Base-by-base conservation (phyloP, 2,888 invertebrate genomes). In the Pandemis corylana region DNA sequence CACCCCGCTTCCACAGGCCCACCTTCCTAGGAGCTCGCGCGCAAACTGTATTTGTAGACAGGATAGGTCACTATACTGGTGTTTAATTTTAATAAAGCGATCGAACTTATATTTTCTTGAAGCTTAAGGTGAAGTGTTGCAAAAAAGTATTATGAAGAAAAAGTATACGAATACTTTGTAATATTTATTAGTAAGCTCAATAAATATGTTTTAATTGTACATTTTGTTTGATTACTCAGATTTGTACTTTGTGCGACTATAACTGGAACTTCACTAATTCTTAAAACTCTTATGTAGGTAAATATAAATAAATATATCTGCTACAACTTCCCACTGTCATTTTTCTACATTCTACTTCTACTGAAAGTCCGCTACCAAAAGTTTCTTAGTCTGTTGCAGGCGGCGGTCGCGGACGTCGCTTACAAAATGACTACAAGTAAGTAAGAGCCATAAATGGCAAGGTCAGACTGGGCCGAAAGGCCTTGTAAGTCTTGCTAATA, bases 141-240 rank as follows among this genome's bases (percentile, higher is more conserved):
- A 42, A 6, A 46, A 46, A 56, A 44, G 65, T 61, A 66, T 69
- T 53, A 62, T 63, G 56, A 59, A 53, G 1, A 68, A 41, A 66
- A 56, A 46, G 56, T 56, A 56, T 56, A 71, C 53, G 62, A 67
- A 68, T 74, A 71, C 64, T 68, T 67, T 20, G 13, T 65, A 68
- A 64, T 69, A 68, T 76, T 76, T 73, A 76, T 62, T 76, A 67
- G n/a, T 61, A 42, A 62, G 62, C 59, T 70, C 15, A 72, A 76
- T 73, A 73, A 71, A 76, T 74, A 69, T 65, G 69, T 64, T 64
- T 64, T 9, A 49, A 65, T 59, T 56, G 28, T 4, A 28, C 4
- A 13, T 61, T 69, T 59, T 28, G 49, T 74, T 74, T 69, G 49
- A 9, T 62, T 12, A 49, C 63, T 15, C 5, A 12, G 12, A n/a